Evolutionary conservation across 1,140 invertebrate genomes (phyloP).

Genomic region (Scaptodrosophila lebanonensis): DNA sequence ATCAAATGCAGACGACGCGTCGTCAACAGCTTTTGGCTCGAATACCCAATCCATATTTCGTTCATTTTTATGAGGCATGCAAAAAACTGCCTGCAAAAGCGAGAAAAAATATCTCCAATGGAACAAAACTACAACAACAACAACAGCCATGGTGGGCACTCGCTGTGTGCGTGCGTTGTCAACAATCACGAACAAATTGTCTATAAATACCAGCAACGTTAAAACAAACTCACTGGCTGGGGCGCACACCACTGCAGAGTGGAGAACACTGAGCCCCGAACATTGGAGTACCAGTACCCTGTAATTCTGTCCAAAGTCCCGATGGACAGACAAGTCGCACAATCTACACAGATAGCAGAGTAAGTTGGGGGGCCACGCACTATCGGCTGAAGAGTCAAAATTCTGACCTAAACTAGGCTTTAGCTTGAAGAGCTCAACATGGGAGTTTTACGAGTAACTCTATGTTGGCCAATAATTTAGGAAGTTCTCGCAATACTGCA

Average conservation of each 20-base stretch:
- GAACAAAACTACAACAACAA: too few relatives aligned
- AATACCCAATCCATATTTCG: conserved; percentile 53
- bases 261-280: not conserved
- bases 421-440: too few relatives aligned
- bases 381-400: too few relatives aligned
- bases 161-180: conserved; percentile 65
- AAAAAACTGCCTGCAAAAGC: too few relatives aligned
- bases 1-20: conserved; percentile 2
- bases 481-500: too few relatives aligned
- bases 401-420: too few relatives aligned
- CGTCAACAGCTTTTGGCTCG: conserved; percentile 19
- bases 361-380: too few relatives aligned
- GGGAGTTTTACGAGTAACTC: too few relatives aligned
- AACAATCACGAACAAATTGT: conserved; percentile 75
- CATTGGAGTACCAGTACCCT: too few relatives aligned
- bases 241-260: conserved; percentile 4
- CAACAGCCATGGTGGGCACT: conserved; percentile 4
- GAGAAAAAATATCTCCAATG: too few relatives aligned
- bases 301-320: too few relatives aligned
- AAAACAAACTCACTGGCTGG: conserved; percentile 57
- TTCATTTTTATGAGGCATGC: conserved; percentile 64
- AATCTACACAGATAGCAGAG: not conserved
- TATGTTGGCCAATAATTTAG: too few relatives aligned
- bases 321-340: not conserved
- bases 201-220: conserved; percentile 72